Conservation (phyloP, 2,797 vertebrate genomes). For the Anguilla pacifica region DNA sequence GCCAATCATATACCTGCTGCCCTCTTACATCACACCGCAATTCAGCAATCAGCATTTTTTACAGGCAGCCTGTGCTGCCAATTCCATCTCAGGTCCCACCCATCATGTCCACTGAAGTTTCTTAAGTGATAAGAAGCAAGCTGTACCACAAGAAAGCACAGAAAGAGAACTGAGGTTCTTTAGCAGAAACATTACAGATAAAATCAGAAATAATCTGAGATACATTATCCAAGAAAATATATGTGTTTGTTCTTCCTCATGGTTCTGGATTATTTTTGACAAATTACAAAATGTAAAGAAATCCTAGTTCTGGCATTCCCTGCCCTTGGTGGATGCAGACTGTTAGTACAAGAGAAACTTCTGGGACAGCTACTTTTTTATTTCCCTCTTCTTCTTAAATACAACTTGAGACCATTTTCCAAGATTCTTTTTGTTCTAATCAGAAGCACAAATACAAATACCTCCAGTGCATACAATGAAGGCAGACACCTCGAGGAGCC, state of each 20-base stretch:
- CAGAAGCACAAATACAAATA: slow-evolving; percentile 14
- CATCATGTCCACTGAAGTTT: neutral
- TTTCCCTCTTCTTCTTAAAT: slow-evolving; percentile 4
- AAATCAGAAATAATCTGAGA: neutral
- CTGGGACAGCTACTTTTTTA: neutral
- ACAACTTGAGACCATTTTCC: slow-evolving; percentile 6
- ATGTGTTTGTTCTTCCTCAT: neutral
- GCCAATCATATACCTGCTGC: slow-evolving; percentile 53
- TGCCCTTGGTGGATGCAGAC: neutral
- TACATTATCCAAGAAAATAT: neutral
- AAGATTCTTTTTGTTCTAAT: neutral
- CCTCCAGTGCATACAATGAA: neutral
- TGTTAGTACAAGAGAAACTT: neutral
- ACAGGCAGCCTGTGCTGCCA: neutral
- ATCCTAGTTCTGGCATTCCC: neutral
- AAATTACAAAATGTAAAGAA: neutral
- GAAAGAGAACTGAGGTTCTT: neutral
- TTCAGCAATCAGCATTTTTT: slow-evolving; percentile 4
- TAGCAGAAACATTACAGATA: neutral
- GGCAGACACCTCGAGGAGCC: neutral
- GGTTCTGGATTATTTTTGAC: neutral
- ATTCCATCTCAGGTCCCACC: neutral
- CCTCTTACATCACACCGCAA: slow-evolving; percentile 34
- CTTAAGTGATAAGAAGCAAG: neutral
- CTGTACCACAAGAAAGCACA: neutral